Conservation (phyloP, 2,888 invertebrate species). For the Leucania comma region DNA sequence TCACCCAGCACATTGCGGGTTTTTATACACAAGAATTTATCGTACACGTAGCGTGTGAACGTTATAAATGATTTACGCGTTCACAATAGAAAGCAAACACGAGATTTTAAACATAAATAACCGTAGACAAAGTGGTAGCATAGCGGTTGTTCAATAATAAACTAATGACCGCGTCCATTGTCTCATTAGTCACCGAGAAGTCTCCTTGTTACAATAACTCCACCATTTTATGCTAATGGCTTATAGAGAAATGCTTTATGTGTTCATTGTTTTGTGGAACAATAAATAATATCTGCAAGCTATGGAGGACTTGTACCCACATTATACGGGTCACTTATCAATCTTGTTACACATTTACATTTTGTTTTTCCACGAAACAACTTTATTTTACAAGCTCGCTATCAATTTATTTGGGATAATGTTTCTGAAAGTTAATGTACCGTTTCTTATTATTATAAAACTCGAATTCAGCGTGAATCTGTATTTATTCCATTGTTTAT, state of each 20-base stretch:
- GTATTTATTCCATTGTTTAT: constrained; percentile 31
- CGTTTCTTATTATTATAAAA: constrained; percentile 26
- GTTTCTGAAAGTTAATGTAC: constrained; percentile 40
- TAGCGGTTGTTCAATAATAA: constrained; percentile 54
- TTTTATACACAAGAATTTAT: constrained; percentile 53
- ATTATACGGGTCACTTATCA: constrained; percentile 60
- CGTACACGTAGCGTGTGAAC: constrained; percentile 56
- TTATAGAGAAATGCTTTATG: constrained; percentile 87
- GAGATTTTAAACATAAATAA: constrained; percentile 56
- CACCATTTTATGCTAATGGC: constrained; percentile 83
- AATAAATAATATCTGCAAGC: constrained; percentile 79
- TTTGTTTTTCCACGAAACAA: constrained; percentile 71
- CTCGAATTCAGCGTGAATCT: constrained; percentile 23
- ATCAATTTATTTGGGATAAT: constrained; percentile 57
- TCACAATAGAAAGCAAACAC: constrained; percentile 58
- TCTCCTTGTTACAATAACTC: constrained; percentile 70
- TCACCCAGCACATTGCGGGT: constrained; percentile 41
- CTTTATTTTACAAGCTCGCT: constrained; percentile 54
- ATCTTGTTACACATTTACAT: constrained; percentile 62
- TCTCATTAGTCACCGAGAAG: constrained; percentile 70
- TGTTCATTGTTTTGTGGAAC: constrained; percentile 85
- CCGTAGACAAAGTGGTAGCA: constrained; percentile 53
- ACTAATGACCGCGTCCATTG: constrained; percentile 59
- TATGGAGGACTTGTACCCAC: constrained; percentile 67
- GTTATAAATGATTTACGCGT: constrained; percentile 58